phyloP scores from a whole-genome alignment of 37 sponge, comb jelly and placozoan genomes.

The Oscarella lobularis region DNA sequence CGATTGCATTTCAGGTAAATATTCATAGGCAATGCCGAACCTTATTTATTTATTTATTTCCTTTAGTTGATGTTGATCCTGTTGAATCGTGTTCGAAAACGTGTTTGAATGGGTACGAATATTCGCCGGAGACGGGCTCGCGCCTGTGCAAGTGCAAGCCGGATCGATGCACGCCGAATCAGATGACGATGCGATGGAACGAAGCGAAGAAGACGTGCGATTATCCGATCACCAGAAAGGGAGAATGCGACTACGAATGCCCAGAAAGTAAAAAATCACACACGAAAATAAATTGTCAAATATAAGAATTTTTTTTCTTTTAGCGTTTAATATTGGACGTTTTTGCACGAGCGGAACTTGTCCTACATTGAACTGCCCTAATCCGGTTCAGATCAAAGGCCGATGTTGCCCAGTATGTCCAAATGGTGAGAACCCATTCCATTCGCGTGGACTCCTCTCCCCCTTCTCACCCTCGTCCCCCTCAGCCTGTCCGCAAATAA shows the following conservation, averaged over 20 bases:
- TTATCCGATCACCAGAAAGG: neutral
- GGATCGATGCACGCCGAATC: neutral
- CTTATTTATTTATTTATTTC: too few relatives aligned
- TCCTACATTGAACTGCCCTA: conserved; percentile 42
- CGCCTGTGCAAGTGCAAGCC: neutral
- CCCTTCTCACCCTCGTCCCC: neutral
- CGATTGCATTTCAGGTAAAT: too few relatives aligned
- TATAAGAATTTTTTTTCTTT: too few relatives aligned
- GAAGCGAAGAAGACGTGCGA: neutral
- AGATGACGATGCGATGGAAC: neutral
- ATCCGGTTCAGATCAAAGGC: conserved; percentile 15
- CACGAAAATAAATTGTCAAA: too few relatives aligned
- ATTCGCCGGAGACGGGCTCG: neutral
- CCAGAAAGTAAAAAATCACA: neutral
- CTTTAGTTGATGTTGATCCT: too few relatives aligned
- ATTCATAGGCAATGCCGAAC: too few relatives aligned
- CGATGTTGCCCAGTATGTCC: neutral
- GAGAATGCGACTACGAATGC: neutral
- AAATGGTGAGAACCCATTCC: neutral
- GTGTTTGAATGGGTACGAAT: neutral
- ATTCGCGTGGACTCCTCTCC: neutral
- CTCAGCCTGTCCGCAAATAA: neutral
- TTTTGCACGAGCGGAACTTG: too few relatives aligned
- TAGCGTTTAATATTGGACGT: too few relatives aligned
- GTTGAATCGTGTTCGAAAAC: neutral